phyloP scores from a whole-genome alignment of 2,797 vertebrate species.

The Taeniopygia guttata region DNA sequence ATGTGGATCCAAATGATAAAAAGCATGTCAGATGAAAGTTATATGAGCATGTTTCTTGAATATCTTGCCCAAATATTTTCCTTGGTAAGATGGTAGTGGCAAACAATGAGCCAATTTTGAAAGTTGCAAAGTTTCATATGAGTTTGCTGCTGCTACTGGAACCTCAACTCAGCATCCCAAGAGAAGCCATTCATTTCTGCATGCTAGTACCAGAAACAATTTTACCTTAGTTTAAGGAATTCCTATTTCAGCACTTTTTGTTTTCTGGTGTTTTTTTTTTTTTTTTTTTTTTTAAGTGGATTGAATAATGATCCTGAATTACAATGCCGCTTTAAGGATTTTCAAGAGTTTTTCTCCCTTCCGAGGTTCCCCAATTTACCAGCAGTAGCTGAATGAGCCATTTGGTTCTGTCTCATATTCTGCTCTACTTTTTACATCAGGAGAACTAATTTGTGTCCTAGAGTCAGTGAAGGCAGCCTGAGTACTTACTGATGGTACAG shows the following conservation, averaged over 20 bases:
- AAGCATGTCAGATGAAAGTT: not conserved
- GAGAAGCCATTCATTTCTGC: not conserved
- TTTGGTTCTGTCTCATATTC: not conserved
- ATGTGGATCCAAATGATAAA: not conserved
- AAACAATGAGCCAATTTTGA: not conserved
- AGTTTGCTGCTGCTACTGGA: not conserved
- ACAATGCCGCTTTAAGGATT: not conserved
- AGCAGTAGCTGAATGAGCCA: not conserved
- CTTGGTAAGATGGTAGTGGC: not conserved
- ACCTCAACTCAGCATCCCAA: not conserved
- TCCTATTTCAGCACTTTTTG: not conserved
- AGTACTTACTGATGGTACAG: not conserved
- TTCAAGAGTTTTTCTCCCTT: not conserved
- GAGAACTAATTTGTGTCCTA: not conserved
- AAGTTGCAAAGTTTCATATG: not conserved
- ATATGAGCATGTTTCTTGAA: not conserved
- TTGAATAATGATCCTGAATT: not conserved
- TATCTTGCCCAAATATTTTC: not conserved
- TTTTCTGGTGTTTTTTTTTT: not conserved
- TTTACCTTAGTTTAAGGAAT: conserved; percentile 9
- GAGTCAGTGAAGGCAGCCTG: not conserved
- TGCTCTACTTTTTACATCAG: not conserved
- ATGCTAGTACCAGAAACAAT: not conserved
- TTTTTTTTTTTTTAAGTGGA: not conserved
- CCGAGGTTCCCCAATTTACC: not conserved